Conservation (phyloP, 2,888 invertebrate species). For the Trichacis sp. region DNA sequence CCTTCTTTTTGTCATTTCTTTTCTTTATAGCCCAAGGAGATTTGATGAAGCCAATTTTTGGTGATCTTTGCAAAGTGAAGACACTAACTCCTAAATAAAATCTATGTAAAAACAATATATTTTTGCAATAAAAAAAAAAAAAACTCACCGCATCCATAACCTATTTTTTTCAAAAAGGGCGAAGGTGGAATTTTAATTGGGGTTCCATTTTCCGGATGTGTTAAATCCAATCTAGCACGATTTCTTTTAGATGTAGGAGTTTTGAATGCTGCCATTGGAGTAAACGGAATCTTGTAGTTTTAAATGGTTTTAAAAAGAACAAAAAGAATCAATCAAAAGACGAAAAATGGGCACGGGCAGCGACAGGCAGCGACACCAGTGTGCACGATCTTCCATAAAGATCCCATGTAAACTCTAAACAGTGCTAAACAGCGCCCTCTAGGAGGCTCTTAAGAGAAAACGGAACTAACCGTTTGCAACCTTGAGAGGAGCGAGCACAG, state of each 20-base stretch:
- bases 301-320: too few species aligned
- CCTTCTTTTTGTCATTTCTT: background rate
- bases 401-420: too few species aligned
- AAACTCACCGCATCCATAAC: conserved; percentile 80
- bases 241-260: conserved; percentile 51
- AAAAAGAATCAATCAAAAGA: too few species aligned
- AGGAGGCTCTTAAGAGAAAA: too few species aligned
- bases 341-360: too few species aligned
- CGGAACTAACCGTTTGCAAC: too few species aligned
- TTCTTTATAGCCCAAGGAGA: conserved; percentile 92
- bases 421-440: too few species aligned
- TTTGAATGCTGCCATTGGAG: conserved; percentile 60
- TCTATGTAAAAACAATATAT: background rate
- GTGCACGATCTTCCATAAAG: too few species aligned
- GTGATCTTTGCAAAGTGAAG: conserved; percentile 81
- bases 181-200: conserved; percentile 76
- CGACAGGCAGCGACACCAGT: too few species aligned
- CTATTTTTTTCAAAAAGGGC: conserved; percentile 79
- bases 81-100: conserved; percentile 78
- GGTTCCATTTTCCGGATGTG: conserved; percentile 53
- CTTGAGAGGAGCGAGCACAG: too few species aligned
- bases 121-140: conserved; percentile 5
- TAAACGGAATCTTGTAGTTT: too few species aligned
- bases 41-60: conserved; percentile 75
- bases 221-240: conserved; percentile 21